Percentiles rank a stretch among this genome's conserved stretches.
Conservation (phyloP, 2,113 vertebrate genomes). For the Genyomyrus donnyi region DNA sequence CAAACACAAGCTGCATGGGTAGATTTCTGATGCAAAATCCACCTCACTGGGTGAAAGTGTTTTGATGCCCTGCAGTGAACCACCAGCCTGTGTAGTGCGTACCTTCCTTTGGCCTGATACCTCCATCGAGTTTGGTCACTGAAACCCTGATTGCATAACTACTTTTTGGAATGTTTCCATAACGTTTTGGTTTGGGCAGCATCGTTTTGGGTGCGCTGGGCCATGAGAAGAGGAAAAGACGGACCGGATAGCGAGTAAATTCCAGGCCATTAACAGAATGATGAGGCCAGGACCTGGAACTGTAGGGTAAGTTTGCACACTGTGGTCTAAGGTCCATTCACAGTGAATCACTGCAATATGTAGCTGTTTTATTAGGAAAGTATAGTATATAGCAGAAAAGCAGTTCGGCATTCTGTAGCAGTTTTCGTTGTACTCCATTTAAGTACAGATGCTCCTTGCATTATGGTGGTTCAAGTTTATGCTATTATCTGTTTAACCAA, state of each 20-base stretch:
- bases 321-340: not conserved
- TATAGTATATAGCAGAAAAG: not conserved
- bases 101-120: not conserved
- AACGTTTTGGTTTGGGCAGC: not conserved
- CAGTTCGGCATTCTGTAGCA: not conserved
- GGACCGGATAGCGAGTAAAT: not conserved
- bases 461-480: not conserved
- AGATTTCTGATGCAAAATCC: not conserved
- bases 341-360: not conserved
- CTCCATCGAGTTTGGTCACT: not conserved
- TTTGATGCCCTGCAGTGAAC: not conserved
- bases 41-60: not conserved
- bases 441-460: not conserved
- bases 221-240: not conserved
- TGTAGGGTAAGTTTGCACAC: not conserved
- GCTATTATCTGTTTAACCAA: not conserved
- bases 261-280: not conserved
- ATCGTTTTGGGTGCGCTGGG: not conserved
- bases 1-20: not conserved
- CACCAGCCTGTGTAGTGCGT: not conserved
- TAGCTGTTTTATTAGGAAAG: not conserved
- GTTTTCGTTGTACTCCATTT: not conserved
- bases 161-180: not conserved
- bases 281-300: not conserved
- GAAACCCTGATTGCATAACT: not conserved